Base-by-base conservation (phyloP, 2,113 vertebrate genomes). In the Scartelaos histophorus region DNA sequence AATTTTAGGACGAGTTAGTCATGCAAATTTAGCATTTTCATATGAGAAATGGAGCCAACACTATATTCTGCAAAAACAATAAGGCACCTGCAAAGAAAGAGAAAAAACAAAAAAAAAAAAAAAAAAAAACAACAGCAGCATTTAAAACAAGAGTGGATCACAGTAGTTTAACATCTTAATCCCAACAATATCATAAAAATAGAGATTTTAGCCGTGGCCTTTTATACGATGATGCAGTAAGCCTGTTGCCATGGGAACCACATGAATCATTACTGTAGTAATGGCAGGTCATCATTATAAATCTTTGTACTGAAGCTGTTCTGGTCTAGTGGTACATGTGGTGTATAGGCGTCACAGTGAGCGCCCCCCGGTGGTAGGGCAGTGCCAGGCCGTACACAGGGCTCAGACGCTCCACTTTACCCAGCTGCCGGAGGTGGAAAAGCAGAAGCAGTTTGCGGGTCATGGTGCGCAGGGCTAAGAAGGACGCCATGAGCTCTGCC, bases 351-450 rank as follows among this genome's bases (percentile, higher is more conserved):
- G 91, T 82, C 47, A 91, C 13, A 0, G 91, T 89, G 67, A 89
- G 75, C 70, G 91, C 88, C 5, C 83, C 86, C 29, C 76, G 74
- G 66, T 81, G 87, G 58, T 89, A 84, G 13, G 90, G 22, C 47
- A 85, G 51, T 17, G 79, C 80, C 51, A 85, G 51, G n/a, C 80
- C 80, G 1, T 81, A 76, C 16, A 81, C 64, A 0, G 88, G 81
- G 47, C 82, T 85, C 65, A 83, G 51, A 67, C 58, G 58, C 49
- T 87, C 66, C 0, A 83, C 61, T 0, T 72, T 89, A 15, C 81
- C 84, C 49, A 95, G 81, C 73, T 91, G 93, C 0, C 21, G 85
- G 82, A 95, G 89, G 79, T 94, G 69, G 90, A 96, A 96, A 78
- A 94, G 91, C 54, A 91, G 86, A 0, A 84, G 86, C 54, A 95